Percentiles rank a stretch among this genome's conserved stretches.
Evolutionary conservation across 2,113 vertebrate species (phyloP).

Genomic region (Spheniscus mendiculus): DNA sequence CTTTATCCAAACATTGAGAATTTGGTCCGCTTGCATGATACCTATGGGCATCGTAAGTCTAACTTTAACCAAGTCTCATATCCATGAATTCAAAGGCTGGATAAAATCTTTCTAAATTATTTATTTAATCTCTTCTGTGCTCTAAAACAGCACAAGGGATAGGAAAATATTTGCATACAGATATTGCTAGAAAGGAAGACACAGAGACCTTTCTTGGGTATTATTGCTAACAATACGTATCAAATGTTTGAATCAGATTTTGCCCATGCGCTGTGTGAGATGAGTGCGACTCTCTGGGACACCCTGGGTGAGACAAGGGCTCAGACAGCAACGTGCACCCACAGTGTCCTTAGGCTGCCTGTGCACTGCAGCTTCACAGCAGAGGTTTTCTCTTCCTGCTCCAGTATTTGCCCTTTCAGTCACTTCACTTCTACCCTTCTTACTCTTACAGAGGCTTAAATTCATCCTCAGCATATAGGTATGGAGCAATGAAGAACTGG

Average conservation of each 20-base stretch:
- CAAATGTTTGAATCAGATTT: not conserved
- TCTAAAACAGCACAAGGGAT: not conserved
- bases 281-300: accelerated
- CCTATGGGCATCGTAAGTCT: not conserved
- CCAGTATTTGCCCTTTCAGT: not conserved
- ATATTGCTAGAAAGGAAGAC: not conserved
- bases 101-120: not conserved
- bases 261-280: not conserved
- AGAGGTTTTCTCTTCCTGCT: not conserved
- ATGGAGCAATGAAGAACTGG: not conserved
- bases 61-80: not conserved
- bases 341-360: not conserved
- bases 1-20: not conserved
- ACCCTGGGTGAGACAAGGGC: not conserved
- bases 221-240: not conserved
- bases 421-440: not conserved
- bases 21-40: not conserved
- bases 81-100: not conserved
- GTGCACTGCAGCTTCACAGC: not conserved
- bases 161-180: not conserved
- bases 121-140: not conserved
- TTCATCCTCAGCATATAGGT: not conserved
- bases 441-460: not conserved
- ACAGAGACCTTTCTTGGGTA: not conserved
- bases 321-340: not conserved